Base-by-base conservation (phyloP, 2,888 invertebrate genomes). In the Eurytoma adleriae region DNA sequence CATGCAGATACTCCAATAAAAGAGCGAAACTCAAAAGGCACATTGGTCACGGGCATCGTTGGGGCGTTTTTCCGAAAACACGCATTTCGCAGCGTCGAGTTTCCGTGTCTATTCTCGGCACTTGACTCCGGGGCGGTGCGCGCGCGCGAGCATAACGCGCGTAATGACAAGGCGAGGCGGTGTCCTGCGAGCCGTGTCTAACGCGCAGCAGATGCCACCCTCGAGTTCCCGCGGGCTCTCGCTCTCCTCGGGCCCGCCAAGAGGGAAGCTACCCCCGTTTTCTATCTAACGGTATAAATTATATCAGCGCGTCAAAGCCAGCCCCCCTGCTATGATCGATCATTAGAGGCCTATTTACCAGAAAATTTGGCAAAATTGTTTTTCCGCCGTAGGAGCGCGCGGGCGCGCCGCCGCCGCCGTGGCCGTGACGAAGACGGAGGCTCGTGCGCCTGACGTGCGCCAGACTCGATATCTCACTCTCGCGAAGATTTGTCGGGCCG, bases 121-220 rank as follows among this genome's bases (percentile, higher is more conserved):
- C 89, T 90, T 89, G 89, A 89, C 89, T 86, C 81, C 48, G 40
- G 18, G 14, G 5, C 52, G 50, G 18, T 20, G 56, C 7, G 24
- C 16, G 13, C 52, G 56, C 48, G 59, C 40, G 18, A 64, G 30
- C 27, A 59, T 52, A 85, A 88, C 83, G 86, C 86, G 84, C 85
- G 86, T 88, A 89, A 88, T 87, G 89, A 88, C 87, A 87, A 84
- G 84, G 87, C 86, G 86, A 86, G 57, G 84, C 85, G 84, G 88
- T 90, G 90, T 89, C 89, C 90, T 88, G 81, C 89, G 90, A 90
- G 87, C 90, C 90, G 90, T 91, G 86, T 88, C 90, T 91, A 90
- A 90, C 89, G 86, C 84, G 88, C 83, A 90, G 89, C 90, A 91
- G 90, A 91, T 91, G 90, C 90, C 88, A 88, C 89, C 87, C 88